Conservation (phyloP, 1,140 invertebrate genomes). For the Semibalanus balanoides region DNA sequence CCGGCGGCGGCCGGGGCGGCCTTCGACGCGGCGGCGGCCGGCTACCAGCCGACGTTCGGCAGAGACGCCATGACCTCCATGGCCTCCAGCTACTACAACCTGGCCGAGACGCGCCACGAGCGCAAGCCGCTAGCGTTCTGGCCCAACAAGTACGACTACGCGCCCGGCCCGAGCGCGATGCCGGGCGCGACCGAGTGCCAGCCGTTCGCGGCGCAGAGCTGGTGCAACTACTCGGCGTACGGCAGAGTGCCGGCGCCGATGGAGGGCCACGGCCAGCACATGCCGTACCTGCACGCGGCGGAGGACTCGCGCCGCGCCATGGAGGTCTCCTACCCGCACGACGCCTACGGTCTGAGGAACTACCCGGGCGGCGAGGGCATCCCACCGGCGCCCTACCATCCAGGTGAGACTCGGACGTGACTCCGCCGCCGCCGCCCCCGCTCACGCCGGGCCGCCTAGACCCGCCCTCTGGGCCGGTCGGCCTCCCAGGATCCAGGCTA, state of each 20-base stretch:
- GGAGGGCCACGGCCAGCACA: constrained; percentile 26
- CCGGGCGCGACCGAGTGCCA: constrained; percentile 47
- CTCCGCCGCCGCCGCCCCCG: too few species aligned
- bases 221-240: constrained; percentile 54
- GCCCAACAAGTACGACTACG: constrained; percentile 34
- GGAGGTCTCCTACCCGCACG: constrained; percentile 55
- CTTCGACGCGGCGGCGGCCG: constrained; percentile 33
- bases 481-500: background rate
- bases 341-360: constrained; percentile 57
- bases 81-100: constrained; percentile 56
- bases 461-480: too few species aligned
- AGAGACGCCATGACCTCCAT: constrained; percentile 31
- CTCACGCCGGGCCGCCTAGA: too few species aligned
- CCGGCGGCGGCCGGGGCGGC: constrained; percentile 34
- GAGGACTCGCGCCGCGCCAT: constrained; percentile 38
- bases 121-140: constrained; percentile 47
- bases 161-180: constrained; percentile 31
- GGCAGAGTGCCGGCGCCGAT: constrained; percentile 25
- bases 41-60: constrained; percentile 40
- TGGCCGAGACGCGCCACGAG: constrained; percentile 28
- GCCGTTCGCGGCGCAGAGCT: constrained; percentile 46
- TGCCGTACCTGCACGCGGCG: constrained; percentile 35
- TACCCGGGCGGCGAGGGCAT: constrained; percentile 55
- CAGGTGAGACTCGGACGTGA: constrained; percentile 41
- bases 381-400: constrained; percentile 58